Evolutionary conservation across 1,140 invertebrate species (phyloP), one percentile per base, ranked within the genome.

Genomic region (Aphaenogaster rudis): DNA sequence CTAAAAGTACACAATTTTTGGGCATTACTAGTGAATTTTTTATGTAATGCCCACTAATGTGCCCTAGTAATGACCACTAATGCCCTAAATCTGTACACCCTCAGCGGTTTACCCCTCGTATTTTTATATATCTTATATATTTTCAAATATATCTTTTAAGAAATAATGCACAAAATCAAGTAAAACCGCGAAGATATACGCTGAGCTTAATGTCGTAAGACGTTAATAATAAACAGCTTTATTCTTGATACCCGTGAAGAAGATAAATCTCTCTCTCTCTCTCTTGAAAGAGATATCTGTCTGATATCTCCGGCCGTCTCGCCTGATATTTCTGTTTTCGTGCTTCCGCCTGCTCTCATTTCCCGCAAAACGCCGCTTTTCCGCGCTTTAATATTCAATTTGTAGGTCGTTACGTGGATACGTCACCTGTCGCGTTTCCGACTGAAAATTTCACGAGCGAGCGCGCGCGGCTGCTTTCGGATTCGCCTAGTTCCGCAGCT

Each of bases 331-430:
- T 33, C 15, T 45, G 11, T 8, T 45, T 11, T 13, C 50, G 45
- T 81, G 21, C 5, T 15, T 85, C 1, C 17, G 45, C 8, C 13
- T 9, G 21, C 6, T 67, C 61, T 80, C 11, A 45, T 67, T 80
- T 59, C n/a, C 61, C 52, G 33, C 42, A 66, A 39, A 80, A 66
- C 63, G 66, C 9, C 63, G 48, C 39, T 82, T 61, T 72, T 74
- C 80, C 69, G 54, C 80, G 67, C 69, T 88, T 78, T 89, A 89
- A 89, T 86, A 89, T 85, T 86, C 48, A 86, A 81, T 90, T 90
- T 89, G 79, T 87, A 76, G 84, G 42, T 76, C 80, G 69, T 76
- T 74, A 84, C 80, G 4, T 11, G 66, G 48, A 59, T 78, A 66
- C 87, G 88, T 89, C 88, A 90, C 69, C 88, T 90, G 88, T 90